phyloP scores from a whole-genome alignment of 2,888 invertebrate species.

The Napeogenes sylphis region DNA sequence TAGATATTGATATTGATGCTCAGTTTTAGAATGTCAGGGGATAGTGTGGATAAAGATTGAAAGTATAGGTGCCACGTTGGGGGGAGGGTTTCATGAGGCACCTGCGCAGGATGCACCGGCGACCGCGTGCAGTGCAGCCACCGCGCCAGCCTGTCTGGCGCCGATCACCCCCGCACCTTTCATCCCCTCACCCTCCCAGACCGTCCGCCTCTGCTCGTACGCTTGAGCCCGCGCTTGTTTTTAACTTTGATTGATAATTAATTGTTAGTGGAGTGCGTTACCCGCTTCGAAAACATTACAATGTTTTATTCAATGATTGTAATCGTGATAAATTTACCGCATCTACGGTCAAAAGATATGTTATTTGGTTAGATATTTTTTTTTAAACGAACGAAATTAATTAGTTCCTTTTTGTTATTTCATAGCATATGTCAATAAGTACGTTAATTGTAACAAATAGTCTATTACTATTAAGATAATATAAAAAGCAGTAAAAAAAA shows the following conservation, averaged over 20 bases:
- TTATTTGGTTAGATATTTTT: not conserved
- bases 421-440: too few relatives aligned
- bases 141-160: conserved; percentile 73
- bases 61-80: conserved; percentile 28
- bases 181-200: conserved; percentile 28
- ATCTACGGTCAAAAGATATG: conserved; percentile 12
- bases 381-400: too few relatives aligned
- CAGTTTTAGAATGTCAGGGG: not conserved
- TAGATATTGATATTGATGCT: not conserved
- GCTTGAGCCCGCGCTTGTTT: conserved; percentile 66
- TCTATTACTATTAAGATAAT: too few relatives aligned
- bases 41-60: conserved; percentile 1
- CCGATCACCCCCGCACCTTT: conserved; percentile 39
- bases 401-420: too few relatives aligned
- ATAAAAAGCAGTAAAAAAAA: too few relatives aligned
- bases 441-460: too few relatives aligned
- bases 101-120: conserved; percentile 66
- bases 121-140: conserved; percentile 48
- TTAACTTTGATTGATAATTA: conserved; percentile 76
- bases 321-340: conserved; percentile 23
- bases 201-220: conserved; percentile 34
- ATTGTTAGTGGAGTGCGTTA: conserved; percentile 69
- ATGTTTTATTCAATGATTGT: conserved; percentile 29
- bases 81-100: conserved; percentile 45
- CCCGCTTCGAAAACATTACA: conserved; percentile 45